A percentile compares a stretch with the other conserved stretches of the same genome.
phyloP scores from a whole-genome alignment of 2,113 vertebrate genomes.

The Pachypanchax playfairii region DNA sequence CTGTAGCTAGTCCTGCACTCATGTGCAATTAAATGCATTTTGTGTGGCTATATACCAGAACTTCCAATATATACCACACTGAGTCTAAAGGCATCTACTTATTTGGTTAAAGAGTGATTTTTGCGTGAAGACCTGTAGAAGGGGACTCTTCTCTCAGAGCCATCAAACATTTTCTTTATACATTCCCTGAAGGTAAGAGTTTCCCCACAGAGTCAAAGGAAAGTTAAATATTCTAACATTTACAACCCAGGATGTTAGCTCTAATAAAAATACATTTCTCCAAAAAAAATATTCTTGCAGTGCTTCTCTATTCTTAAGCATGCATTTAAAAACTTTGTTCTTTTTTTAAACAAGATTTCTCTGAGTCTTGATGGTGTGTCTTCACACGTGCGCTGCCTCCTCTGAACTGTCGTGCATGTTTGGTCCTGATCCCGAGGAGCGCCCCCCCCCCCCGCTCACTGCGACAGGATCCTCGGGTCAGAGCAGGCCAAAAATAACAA shows the following conservation, averaged over 20 bases:
- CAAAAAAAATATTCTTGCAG: conserved; percentile 97
- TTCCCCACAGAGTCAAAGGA: conserved; percentile 81
- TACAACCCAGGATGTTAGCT: conserved; percentile 96
- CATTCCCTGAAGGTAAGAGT: conserved; percentile 79
- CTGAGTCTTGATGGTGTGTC: conserved; percentile 47
- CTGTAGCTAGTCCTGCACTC: conserved; percentile 87
- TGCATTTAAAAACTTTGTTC: conserved; percentile 84
- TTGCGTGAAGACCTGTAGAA: conserved; percentile 88
- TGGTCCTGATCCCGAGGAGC: conserved; percentile 6
- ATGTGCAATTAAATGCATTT: conserved; percentile 65
- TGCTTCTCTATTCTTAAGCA: conserved; percentile 88
- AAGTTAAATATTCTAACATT: conserved; percentile 97
- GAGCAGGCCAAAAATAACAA: conserved; percentile 39
- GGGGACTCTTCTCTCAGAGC: conserved; percentile 81
- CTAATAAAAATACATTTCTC: conserved; percentile 99
- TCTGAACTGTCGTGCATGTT: conserved; percentile 36
- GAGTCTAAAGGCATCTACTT: conserved; percentile 97
- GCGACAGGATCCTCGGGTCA: conserved; percentile 24
- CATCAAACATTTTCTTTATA: conserved; percentile 91
- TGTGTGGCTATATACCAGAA: conserved; percentile 65
- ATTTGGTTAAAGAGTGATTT: conserved; percentile 95
- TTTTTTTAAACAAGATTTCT: conserved; percentile 43
- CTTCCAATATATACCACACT: conserved; percentile 68
- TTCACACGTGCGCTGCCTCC: conserved; percentile 27
- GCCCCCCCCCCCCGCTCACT: not conserved